phyloP scores from a whole-genome alignment of 2,888 invertebrate genomes.

The Gymnosoma rotundatum region DNA sequence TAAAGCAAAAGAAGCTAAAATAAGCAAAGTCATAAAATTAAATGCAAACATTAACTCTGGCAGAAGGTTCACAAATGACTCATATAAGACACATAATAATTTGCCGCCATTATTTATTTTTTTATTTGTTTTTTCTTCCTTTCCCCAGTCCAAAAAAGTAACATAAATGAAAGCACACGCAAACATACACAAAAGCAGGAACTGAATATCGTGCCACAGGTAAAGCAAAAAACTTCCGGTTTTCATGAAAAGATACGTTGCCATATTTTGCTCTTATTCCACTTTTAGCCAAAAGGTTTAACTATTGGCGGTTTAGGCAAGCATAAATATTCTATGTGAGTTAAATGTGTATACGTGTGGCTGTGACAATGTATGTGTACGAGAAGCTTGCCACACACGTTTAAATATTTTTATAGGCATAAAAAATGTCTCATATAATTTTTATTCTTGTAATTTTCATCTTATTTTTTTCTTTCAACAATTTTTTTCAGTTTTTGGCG shows the following conservation, averaged over 20 bases:
- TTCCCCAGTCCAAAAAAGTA: constrained; percentile 1
- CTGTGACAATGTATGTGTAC: background rate
- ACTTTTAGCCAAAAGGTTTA: constrained; percentile 39
- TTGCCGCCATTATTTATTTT: constrained; percentile 62
- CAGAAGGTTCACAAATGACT: constrained; percentile 56
- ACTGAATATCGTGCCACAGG: constrained; percentile 13
- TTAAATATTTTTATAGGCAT: constrained; percentile 24
- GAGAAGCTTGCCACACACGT: background rate
- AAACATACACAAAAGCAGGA: background rate
- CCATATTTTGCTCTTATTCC: background rate
- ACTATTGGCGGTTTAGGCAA: constrained; percentile 11
- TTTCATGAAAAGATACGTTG: constrained; percentile 27
- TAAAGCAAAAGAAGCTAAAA: constrained; percentile 6
- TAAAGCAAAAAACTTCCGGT: constrained; percentile 58
- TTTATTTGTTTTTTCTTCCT: constrained; percentile 12
- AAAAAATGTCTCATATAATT: constrained; percentile 30
- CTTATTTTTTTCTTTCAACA: constrained; percentile 10
- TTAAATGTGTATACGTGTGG: background rate
- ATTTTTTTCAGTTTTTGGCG: constrained; percentile 28
- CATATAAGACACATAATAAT: constrained; percentile 63
- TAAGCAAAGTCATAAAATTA: constrained; percentile 58
- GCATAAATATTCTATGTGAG: background rate
- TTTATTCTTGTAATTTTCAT: constrained; percentile 49
- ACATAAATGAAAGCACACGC: constrained; percentile 24
- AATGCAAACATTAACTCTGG: constrained; percentile 63